Conservation (phyloP, 2,797 vertebrate genomes). For the Zenarchopterus dispar region DNA sequence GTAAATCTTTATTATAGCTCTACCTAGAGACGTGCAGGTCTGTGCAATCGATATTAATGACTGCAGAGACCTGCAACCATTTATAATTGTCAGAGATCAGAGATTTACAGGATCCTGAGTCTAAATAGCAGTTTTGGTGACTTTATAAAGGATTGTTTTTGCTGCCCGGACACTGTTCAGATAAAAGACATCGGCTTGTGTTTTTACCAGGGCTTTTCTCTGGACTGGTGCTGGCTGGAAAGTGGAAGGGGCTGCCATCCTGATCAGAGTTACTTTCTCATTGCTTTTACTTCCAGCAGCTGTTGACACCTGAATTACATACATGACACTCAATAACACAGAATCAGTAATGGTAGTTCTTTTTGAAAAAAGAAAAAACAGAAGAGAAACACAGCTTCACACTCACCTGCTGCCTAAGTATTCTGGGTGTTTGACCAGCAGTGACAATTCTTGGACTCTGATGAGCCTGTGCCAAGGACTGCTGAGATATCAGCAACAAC, state of each 20-base stretch:
- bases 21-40: too few species aligned
- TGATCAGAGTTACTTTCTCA: conserved; percentile 78
- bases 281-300: conserved; percentile 76
- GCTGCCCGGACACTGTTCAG: too few species aligned
- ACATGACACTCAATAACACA: background rate
- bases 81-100: too few species aligned
- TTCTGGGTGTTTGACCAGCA: conserved; percentile 34
- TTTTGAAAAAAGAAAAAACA: background rate
- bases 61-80: too few species aligned
- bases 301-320: conserved; percentile 77
- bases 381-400: background rate
- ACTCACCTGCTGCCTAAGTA: conserved; percentile 68
- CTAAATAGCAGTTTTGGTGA: too few species aligned
- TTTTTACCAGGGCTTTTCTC: conserved; percentile 59
- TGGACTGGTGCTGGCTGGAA: conserved; percentile 43
- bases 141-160: too few species aligned
- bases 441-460: conserved; percentile 61
- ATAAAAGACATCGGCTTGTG: background rate
- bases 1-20: too few species aligned
- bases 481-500: conserved; percentile 93
- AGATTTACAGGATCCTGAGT: too few species aligned
- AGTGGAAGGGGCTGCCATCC: conserved; percentile 60
- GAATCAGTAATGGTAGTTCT: background rate
- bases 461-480: conserved; percentile 85
- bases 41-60: too few species aligned